Conservation (phyloP, 2,888 invertebrate genomes). For the Macrophya alboannulata region DNA sequence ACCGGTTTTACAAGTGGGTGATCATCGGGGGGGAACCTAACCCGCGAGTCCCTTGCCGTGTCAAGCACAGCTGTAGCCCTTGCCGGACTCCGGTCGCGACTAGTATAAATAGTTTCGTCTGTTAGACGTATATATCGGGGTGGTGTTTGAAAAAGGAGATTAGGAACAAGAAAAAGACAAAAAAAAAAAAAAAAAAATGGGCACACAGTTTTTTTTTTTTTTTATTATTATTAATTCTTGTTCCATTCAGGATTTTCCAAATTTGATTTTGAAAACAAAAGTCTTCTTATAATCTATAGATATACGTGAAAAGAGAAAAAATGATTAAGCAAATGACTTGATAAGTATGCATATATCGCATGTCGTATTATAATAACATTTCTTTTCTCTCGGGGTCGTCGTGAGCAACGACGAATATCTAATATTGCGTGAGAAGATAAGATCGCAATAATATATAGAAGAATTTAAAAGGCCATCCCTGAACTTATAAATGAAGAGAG, state of each 20-base stretch:
- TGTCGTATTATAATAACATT: not conserved
- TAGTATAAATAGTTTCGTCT: not conserved
- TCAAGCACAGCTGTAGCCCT: constrained; percentile 16
- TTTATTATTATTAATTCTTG: too few species aligned
- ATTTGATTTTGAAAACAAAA: too few species aligned
- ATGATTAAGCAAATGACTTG: too few species aligned
- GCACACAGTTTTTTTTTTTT: too few species aligned
- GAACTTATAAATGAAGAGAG: not conserved
- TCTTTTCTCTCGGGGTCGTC: not conserved
- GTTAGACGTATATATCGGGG: constrained; percentile 60
- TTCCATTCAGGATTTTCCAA: too few species aligned
- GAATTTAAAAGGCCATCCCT: not conserved
- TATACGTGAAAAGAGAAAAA: too few species aligned
- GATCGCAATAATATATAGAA: not conserved
- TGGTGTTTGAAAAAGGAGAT: not conserved
- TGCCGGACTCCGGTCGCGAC: constrained; percentile 45
- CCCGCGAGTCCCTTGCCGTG: not conserved
- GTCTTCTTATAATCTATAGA: too few species aligned
- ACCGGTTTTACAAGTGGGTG: constrained; percentile 60
- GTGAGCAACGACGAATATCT: constrained; percentile 4
- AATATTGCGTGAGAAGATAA: not conserved
- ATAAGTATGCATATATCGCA: not conserved
- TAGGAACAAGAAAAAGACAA: too few species aligned
- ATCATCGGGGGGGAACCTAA: constrained; percentile 38
- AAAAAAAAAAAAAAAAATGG: too few species aligned